A percentile compares a stretch with the other conserved stretches of the same genome.
phyloP scores from a whole-genome alignment of 2,797 vertebrate species.

The Luscinia megarhynchos region DNA sequence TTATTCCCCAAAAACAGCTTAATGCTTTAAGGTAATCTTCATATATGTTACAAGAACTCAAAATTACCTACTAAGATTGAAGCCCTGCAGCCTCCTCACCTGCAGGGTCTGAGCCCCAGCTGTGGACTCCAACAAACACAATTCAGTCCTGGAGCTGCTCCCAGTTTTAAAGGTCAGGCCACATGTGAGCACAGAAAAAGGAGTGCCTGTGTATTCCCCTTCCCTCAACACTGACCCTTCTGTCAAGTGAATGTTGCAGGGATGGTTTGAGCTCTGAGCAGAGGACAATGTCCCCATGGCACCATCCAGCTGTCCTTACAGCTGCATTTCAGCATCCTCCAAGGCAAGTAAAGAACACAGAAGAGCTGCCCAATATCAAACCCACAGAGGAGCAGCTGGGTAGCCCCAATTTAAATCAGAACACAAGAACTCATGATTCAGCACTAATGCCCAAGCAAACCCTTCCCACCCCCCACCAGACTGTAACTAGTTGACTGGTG shows the following conservation, averaged over 20 bases:
- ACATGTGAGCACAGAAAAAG: accelerated
- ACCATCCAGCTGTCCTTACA: not conserved
- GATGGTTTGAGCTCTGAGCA: not conserved
- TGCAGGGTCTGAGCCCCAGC: not conserved
- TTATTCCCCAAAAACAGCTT: not conserved
- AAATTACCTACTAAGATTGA: not conserved
- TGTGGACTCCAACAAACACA: not conserved
- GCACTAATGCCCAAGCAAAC: not conserved
- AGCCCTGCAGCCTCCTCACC: not conserved
- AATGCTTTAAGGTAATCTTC: not conserved
- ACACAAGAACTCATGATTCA: not conserved
- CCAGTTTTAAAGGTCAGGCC: not conserved
- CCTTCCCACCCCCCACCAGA: not conserved
- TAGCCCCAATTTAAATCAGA: not conserved
- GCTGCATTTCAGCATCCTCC: not conserved
- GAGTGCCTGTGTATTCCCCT: not conserved
- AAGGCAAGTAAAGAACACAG: not conserved
- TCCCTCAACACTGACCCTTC: not conserved
- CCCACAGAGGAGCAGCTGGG: not conserved
- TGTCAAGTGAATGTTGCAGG: accelerated
- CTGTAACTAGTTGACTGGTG: not conserved
- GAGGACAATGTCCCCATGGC: not conserved
- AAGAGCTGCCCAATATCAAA: not conserved
- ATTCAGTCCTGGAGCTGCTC: not conserved
- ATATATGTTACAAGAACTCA: not conserved